phyloP scores from a whole-genome alignment of 1,140 invertebrate genomes.

The Lutraria rhynchaena region DNA sequence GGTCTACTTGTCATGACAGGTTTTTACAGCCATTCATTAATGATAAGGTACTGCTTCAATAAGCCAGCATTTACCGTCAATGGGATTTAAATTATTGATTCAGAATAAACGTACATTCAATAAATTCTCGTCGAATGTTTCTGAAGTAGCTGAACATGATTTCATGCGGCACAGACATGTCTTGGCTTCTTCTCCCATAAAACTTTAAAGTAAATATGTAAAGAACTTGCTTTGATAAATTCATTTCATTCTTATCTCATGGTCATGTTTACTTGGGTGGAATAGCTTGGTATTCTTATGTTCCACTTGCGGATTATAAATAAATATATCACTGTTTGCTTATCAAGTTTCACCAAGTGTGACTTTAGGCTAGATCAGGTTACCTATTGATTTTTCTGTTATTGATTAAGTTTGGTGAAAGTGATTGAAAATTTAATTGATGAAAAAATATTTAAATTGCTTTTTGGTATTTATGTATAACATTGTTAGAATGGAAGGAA shows the following conservation, averaged over 20 bases:
- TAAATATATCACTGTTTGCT: constrained; percentile 13
- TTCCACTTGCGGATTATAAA: neutral
- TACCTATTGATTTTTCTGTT: too few relatives aligned
- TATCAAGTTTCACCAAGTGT: constrained; percentile 40
- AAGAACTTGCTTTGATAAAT: constrained; percentile 26
- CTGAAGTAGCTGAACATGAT: neutral
- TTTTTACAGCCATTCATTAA: constrained; percentile 35
- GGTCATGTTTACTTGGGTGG: constrained; percentile 24
- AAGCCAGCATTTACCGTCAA: constrained; percentile 13
- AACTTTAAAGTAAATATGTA: constrained; percentile 35
- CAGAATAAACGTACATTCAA: neutral
- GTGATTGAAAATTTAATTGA: too few relatives aligned
- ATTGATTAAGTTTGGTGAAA: too few relatives aligned
- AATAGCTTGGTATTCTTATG: constrained; percentile 27
- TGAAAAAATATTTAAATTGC: too few relatives aligned
- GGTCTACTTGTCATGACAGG: constrained; percentile 39
- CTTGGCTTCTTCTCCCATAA: neutral
- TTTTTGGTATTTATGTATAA: too few relatives aligned
- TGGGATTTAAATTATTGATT: constrained; percentile 28
- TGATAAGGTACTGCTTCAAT: constrained; percentile 26
- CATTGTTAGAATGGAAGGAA: too few relatives aligned
- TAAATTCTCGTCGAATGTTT: too few relatives aligned
- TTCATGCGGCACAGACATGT: constrained; percentile 34
- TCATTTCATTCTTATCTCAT: constrained; percentile 41
- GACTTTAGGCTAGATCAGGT: too few relatives aligned